A percentile compares a stretch with the other conserved stretches of the same genome.
phyloP scores from a whole-genome alignment of 2,888 invertebrate species.

The Zhengitettix transpicula region DNA sequence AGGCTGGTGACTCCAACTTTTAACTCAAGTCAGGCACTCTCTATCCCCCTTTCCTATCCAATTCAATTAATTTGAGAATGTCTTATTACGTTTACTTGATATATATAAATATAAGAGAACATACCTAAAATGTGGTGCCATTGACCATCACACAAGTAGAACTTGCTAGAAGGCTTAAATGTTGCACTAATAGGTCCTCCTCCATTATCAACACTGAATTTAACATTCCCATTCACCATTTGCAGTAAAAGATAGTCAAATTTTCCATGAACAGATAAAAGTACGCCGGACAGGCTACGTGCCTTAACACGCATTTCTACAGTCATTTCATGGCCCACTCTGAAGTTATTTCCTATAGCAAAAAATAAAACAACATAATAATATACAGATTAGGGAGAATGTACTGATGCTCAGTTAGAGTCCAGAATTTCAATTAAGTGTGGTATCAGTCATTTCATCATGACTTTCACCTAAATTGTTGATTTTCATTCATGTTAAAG shows the following conservation, averaged over 20 bases:
- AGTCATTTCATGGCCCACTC: constrained; percentile 59
- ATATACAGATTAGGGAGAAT: no score
- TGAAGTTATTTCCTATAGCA: constrained; percentile 50
- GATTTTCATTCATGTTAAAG: no score
- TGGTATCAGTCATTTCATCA: no score
- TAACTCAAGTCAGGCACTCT: no score
- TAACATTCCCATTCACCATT: constrained; percentile 68
- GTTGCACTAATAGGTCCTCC: constrained; percentile 61
- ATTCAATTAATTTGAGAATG: no score
- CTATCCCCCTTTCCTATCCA: no score
- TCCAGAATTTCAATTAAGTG: no score
- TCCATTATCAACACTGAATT: constrained; percentile 68
- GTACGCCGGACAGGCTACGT: constrained; percentile 62
- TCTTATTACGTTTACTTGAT: no score
- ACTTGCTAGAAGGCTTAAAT: constrained; percentile 46
- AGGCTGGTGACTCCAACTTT: no score
- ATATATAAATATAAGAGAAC: background rate
- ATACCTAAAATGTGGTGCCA: constrained; percentile 81
- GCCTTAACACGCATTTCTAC: constrained; percentile 78
- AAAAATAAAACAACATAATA: background rate
- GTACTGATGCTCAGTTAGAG: no score
- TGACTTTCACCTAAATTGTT: no score
- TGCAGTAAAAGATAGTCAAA: constrained; percentile 76
- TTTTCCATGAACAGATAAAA: constrained; percentile 71
- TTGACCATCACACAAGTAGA: constrained; percentile 77